Evolutionary conservation across 2,888 invertebrate species (phyloP).

Genomic region (Stenolophus ochropezus): DNA sequence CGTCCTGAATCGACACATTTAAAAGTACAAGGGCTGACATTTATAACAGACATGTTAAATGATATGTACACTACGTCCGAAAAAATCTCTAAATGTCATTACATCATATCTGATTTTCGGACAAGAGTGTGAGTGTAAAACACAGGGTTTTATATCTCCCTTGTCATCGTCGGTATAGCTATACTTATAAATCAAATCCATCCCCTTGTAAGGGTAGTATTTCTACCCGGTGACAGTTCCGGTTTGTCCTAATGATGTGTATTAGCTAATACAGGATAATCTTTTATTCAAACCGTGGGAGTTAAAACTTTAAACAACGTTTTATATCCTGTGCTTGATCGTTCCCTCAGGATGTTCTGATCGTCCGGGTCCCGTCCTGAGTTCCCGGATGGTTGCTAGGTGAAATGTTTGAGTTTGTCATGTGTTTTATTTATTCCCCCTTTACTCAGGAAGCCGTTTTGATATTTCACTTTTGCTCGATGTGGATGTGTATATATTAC

Average conservation of each 20-base stretch:
- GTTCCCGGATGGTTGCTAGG: constrained; percentile 18
- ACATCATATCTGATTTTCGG: not conserved
- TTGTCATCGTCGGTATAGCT: not conserved
- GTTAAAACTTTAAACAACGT: constrained; percentile 54
- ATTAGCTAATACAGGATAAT: constrained; percentile 35
- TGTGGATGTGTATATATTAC: constrained; percentile 33
- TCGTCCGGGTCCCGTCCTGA: not conserved
- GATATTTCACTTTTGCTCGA: constrained; percentile 52
- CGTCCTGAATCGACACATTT: too few species aligned
- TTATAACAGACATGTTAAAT: too few species aligned
- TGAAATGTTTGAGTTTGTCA: constrained; percentile 57
- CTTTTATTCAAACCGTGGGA: constrained; percentile 45
- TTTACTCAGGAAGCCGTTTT: constrained; percentile 49
- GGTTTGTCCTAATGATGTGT: constrained; percentile 13
- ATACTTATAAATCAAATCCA: not conserved
- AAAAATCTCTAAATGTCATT: too few species aligned
- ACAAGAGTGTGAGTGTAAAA: not conserved
- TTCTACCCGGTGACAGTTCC: constrained; percentile 14
- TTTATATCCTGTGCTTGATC: constrained; percentile 50
- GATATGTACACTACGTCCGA: too few species aligned
- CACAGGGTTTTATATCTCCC: not conserved
- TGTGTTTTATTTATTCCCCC: constrained; percentile 56
- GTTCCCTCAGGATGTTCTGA: constrained; percentile 21
- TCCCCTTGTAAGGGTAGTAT: not conserved
- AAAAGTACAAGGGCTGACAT: too few species aligned